A percentile compares a stretch with the other conserved stretches of the same genome.
Conservation (phyloP, 2,888 invertebrate species). For the Drymonia ruficornis region DNA sequence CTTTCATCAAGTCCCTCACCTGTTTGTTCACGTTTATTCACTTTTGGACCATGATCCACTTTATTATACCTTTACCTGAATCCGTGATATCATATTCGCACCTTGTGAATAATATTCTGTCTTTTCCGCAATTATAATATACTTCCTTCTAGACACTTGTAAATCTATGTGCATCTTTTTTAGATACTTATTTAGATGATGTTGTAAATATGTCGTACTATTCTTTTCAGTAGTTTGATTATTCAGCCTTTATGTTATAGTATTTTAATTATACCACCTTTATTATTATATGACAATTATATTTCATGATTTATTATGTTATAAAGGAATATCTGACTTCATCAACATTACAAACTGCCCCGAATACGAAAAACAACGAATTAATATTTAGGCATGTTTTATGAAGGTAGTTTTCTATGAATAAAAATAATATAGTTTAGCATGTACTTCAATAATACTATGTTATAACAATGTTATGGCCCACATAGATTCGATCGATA, state of each 20-base stretch:
- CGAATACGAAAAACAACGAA: conserved; percentile 32
- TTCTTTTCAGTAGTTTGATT: conserved; percentile 37
- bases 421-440: no score
- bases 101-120: conserved; percentile 82
- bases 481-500: conserved; percentile 16
- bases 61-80: conserved; percentile 52
- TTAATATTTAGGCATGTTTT: conserved; percentile 11
- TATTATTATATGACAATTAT: conserved; percentile 1
- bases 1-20: conserved; percentile 70
- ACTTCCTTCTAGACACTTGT: conserved; percentile 55
- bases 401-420: not conserved
- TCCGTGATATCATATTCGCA: conserved; percentile 73
- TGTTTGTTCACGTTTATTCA: conserved; percentile 59
- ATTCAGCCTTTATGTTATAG: conserved; percentile 14
- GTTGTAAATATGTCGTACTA: conserved; percentile 34
- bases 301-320: conserved; percentile 36
- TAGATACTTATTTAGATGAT: conserved; percentile 26
- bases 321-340: conserved; percentile 39
- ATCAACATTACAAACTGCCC: conserved; percentile 24
- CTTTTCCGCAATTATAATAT: conserved; percentile 63
- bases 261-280: not conserved
- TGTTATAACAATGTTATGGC: no score
- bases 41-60: conserved; percentile 62
- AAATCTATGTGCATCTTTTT: conserved; percentile 27
- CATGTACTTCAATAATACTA: no score